Base-by-base conservation (phyloP, 2,113 vertebrate species). In the Axis porcinus region DNA sequence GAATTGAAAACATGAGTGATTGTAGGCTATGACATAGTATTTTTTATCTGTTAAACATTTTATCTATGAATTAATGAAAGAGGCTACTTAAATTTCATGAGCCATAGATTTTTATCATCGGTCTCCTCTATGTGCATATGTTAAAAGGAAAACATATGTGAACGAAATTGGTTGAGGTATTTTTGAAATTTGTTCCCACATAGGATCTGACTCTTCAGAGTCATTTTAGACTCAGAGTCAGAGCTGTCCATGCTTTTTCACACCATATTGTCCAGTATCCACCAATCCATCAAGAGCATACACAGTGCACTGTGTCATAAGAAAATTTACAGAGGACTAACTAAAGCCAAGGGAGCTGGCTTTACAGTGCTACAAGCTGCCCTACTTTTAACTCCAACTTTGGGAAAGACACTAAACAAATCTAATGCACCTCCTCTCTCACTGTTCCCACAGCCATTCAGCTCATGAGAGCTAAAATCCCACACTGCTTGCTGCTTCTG, bases 41-140 rank as follows among this genome's bases (percentile, higher is more conserved):
- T 40, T 89, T 94, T 89, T 50, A 82, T 86, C 79, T 81, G n/a
- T 45, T 81, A 64, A 82, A 74, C 27, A 95, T 78, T 90, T 83
- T 57, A 25, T 90, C 33, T 91, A 62, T 87, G 27, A 79, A 84
- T 67, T 52, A 60, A 92, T 47, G 27, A 70, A 96, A 94, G 19
- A 89, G 5, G 6, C 58, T 40, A 40, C 25, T 52, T 93, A 91
- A 96, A 58, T 60, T 74, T 86, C 70, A 89, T 57, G 93, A 86
- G 16, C 16, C 7, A 16, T 19, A 25, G 19, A 50, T 67, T 89
- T 92, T 94, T 50, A 52, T 88, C 92, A 79, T 16, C 13, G 1
- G 74, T 86, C 60, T 33, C 15, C 86, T 87, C 55, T 55, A 27
- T 54, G 8, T 58, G 14, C 83, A 15, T 89, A 55, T 30, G 30